phyloP scores from a whole-genome alignment of 2,888 invertebrate genomes.

The Hyalella azteca region DNA sequence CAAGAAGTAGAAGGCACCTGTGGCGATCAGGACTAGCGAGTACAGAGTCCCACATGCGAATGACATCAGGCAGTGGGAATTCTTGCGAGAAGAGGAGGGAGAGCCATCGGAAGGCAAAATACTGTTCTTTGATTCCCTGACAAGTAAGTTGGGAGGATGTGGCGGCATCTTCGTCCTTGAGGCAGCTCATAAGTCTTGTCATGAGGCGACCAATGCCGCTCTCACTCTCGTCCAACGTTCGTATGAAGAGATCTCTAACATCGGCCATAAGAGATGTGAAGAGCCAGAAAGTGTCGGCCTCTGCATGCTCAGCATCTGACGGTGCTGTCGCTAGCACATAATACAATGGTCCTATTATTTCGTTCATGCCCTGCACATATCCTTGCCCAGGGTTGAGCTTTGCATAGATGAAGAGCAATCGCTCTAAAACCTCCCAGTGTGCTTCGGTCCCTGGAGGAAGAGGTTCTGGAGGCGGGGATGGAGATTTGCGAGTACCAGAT shows the following conservation, averaged over 20 bases:
- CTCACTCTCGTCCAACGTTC: constrained; percentile 90
- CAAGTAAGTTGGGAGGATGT: constrained; percentile 79
- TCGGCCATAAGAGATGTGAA: constrained; percentile 98
- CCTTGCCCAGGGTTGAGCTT: constrained; percentile 94
- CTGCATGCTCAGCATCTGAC: constrained; percentile 77
- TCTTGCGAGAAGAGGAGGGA: constrained; percentile 95
- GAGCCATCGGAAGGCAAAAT: constrained; percentile 97
- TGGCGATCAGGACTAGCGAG: constrained; percentile 90
- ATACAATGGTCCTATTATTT: constrained; percentile 97
- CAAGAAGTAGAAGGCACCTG: constrained; percentile 87
- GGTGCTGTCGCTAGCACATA: constrained; percentile 90
- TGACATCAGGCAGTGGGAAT: constrained; percentile 94
- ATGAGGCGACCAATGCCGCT: constrained; percentile 92
- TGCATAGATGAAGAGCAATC: constrained; percentile 95
- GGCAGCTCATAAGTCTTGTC: constrained; percentile 76
- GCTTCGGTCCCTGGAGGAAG: constrained; percentile 90
- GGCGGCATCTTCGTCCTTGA: constrained; percentile 77
- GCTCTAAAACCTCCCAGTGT: constrained; percentile 98
- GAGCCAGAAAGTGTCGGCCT: constrained; percentile 97
- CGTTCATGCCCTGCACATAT: constrained; percentile 98
- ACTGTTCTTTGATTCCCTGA: constrained; percentile 91
- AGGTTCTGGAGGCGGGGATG: constrained; percentile 78
- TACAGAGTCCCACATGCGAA: constrained; percentile 96
- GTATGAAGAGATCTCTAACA: constrained; percentile 96
- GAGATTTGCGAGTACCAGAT: constrained; percentile 69